Evolutionary conservation across 2,888 invertebrate genomes (phyloP), one percentile per base, ranked within the genome.

Genomic region (Anodontia alba): DNA sequence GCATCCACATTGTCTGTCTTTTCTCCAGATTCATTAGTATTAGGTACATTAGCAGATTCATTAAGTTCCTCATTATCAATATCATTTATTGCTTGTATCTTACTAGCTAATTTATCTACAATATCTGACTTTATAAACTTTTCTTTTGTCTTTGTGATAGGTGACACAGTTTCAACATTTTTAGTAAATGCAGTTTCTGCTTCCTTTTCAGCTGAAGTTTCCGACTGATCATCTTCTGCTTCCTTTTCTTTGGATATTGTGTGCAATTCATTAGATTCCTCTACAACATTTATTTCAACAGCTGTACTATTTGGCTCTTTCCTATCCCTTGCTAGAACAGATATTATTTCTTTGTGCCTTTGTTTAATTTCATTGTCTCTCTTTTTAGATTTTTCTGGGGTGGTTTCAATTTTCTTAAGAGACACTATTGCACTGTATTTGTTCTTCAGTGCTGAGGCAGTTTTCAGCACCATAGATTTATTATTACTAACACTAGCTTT

Each of bases 401-500:
- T 31, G 20, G 51, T 10, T 2, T 85, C 84, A n/a, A 80, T 8
- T 42, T 82, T 82, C 29, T 77, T 83, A 29, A 78, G 57, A 5
- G 80, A 38, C 23, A 80, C 83, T 62, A 83, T 76, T 23, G 83
- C 75, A 74, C 38, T 92, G 83, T 93, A 93, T 78, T 93, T 93
- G 74, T 81, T 90, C 67, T 89, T 90, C 29, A 93, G 83, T 10
- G 93, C 93, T 15, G 91, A 90, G 1, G 93, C 93, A 31, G 90
- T 91, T 82, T 91, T 92, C 23, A 87, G 77, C 17, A 86, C 72
- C 29, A 83, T 77, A 0, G 90, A 89, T 23, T 82, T 77, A 0
- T 90, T 89, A 31, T 20, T 67, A 12, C 36, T 51, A 26, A 26
- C 67, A 78, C 1, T 17, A 17, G 17, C 31, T 2, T 29, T 15